phyloP scores from a whole-genome alignment of 2,113 vertebrate species.

The Otolemur garnettii region DNA sequence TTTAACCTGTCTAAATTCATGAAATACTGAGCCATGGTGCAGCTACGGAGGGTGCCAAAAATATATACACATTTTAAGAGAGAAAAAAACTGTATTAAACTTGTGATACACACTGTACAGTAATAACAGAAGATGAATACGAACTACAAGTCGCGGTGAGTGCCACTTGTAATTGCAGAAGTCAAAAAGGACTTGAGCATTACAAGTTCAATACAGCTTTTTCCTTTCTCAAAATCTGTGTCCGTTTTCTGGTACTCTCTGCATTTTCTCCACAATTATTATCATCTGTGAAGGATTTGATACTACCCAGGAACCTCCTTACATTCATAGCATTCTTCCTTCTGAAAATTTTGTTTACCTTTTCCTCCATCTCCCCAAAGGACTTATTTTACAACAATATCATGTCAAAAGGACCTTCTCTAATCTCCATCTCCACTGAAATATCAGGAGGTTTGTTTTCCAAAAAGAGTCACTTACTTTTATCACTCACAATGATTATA shows the following conservation, averaged over 20 bases:
- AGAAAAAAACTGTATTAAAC: too few relatives aligned
- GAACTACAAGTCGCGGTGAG: too few relatives aligned
- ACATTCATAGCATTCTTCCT: not conserved
- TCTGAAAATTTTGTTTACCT: not conserved
- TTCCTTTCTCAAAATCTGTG: too few relatives aligned
- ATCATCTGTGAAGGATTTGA: not conserved
- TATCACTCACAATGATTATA: constrained; percentile 3
- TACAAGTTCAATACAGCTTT: too few relatives aligned
- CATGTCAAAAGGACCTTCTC: not conserved
- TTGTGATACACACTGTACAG: too few relatives aligned
- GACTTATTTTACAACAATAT: not conserved
- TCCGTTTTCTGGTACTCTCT: too few relatives aligned
- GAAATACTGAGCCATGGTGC: not conserved
- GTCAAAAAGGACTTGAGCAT: too few relatives aligned
- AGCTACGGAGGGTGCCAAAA: not conserved
- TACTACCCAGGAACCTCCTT: not conserved
- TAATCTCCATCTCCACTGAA: not conserved
- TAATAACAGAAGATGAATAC: too few relatives aligned
- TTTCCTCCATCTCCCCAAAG: not conserved
- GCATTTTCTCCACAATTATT: not conserved
- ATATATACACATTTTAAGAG: too few relatives aligned
- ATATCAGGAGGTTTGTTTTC: constrained; percentile 9
- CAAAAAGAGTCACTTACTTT: constrained; percentile 38
- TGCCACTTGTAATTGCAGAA: too few relatives aligned
- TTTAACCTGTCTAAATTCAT: not conserved